phyloP scores from a whole-genome alignment of 2,113 vertebrate species.

The Laticauda colubrina region DNA sequence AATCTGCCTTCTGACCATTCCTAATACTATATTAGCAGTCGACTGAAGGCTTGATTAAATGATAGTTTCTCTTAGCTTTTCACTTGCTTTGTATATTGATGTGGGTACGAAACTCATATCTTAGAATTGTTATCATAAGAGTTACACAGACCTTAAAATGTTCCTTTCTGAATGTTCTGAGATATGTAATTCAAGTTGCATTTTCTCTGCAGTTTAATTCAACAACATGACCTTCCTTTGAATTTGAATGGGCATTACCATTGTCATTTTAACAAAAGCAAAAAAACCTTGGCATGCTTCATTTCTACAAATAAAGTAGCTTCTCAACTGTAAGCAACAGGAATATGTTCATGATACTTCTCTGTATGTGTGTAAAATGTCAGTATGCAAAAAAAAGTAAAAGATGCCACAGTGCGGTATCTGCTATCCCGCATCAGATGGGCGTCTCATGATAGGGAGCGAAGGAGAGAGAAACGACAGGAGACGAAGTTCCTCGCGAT shows the following conservation, averaged over 20 bases:
- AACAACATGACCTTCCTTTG: background rate
- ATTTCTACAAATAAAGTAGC: slow-evolving; percentile 52
- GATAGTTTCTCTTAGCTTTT: background rate
- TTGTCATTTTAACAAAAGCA: slow-evolving; percentile 20
- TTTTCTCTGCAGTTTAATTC: background rate
- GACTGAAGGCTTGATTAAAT: slow-evolving; percentile 24
- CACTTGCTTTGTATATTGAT: background rate
- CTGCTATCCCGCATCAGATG: too few relatives aligned
- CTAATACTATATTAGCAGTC: background rate
- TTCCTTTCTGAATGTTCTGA: background rate
- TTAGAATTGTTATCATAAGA: background rate
- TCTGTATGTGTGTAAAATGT: slow-evolving; percentile 53
- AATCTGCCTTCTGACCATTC: background rate
- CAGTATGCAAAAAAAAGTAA: slow-evolving; percentile 52
- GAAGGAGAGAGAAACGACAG: too few relatives aligned
- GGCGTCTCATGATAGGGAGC: too few relatives aligned
- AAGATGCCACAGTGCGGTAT: slow-evolving; percentile 56
- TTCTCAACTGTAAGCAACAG: slow-evolving; percentile 38
- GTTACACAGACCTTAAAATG: background rate
- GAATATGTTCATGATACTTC: slow-evolving; percentile 49
- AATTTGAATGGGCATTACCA: slow-evolving; percentile 32
- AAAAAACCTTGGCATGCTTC: slow-evolving; percentile 52
- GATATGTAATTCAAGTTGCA: background rate
- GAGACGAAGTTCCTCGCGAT: too few relatives aligned
- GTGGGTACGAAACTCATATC: background rate